phyloP scores from a whole-genome alignment of 2,113 vertebrate genomes.

The Emydura subglobosa region DNA sequence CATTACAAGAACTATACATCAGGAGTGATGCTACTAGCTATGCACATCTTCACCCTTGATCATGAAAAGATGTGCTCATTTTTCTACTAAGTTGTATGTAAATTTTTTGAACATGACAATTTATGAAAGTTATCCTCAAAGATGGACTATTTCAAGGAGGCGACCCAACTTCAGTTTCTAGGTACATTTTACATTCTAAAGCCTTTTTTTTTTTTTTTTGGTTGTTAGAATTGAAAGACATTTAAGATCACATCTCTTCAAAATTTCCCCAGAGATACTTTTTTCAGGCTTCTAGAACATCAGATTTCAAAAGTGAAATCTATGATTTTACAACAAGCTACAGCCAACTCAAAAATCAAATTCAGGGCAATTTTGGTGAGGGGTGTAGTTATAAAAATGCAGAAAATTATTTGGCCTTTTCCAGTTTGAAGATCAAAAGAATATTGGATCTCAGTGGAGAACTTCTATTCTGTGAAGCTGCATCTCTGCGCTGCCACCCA shows the following conservation, averaged over 20 bases:
- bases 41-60: constrained; percentile 20
- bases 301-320: neutral
- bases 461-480: neutral
- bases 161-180: neutral
- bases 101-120: neutral
- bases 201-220: neutral
- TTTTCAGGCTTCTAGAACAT: neutral
- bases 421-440: neutral
- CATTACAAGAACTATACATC: neutral
- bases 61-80: neutral
- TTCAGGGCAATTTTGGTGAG: accelerated
- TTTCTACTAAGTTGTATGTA: neutral
- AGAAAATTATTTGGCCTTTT: accelerated
- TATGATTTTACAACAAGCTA: neutral
- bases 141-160: neutral
- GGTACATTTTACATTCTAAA: neutral
- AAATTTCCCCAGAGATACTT: neutral
- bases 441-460: neutral
- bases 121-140: neutral
- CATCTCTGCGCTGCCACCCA: neutral
- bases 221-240: neutral
- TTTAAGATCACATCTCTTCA: neutral
- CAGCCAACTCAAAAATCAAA: neutral
- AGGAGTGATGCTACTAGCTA: neutral
- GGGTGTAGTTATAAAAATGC: neutral